Evolutionary conservation across 53 echinoderm and acorn worm genomes (phyloP), one percentile per base, ranked within the genome.

Genomic region (Echinarachnius parma): DNA sequence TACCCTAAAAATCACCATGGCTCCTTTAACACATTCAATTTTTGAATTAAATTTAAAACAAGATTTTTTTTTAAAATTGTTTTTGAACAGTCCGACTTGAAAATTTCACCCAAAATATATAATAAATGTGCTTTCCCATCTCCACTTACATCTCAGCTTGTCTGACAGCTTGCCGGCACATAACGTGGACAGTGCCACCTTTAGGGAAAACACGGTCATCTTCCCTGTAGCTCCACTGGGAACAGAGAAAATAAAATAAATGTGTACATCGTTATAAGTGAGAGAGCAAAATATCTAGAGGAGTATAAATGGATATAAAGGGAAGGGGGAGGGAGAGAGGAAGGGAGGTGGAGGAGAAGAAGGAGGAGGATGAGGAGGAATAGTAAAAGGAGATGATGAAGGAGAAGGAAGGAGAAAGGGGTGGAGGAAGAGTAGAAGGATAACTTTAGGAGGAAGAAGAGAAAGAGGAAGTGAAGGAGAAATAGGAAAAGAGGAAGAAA

Each of bases 151-250:
- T 84, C 95, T 90, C 24, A 94, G 90, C 76, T 94, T 94, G 54
- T 94, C 95, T 56, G 84, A 87, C 69, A 94, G 90, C 64, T 94
- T 94, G 48, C 95, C 95, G 21, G 95, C 84, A 31, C 90, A 90
- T 70, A 94, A 53, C 11, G 95, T 90, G 15, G 90, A 87, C 46
- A 94, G 72, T 8, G 87, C 87, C 27, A 94, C 95, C 64, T 94
- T 94, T 32, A 94, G 62, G 35, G 95, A 77, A 59, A 94, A 81
- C 2, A 94, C 95, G n/a, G 87, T 86, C 62, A 94, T 79, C 75
- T 94, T 89, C 28, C 87, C 89, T 23, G 83, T 86, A 23, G 86
- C 90, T 31, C 90, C 95, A 52, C 95, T 94, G 80, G 50, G 34
- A 53, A 21, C 44, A 26, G 53, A 62, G 18, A 24, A 10, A 75